phyloP scores from a whole-genome alignment of 2,797 vertebrate genomes.

The Eulemur coronatus region DNA sequence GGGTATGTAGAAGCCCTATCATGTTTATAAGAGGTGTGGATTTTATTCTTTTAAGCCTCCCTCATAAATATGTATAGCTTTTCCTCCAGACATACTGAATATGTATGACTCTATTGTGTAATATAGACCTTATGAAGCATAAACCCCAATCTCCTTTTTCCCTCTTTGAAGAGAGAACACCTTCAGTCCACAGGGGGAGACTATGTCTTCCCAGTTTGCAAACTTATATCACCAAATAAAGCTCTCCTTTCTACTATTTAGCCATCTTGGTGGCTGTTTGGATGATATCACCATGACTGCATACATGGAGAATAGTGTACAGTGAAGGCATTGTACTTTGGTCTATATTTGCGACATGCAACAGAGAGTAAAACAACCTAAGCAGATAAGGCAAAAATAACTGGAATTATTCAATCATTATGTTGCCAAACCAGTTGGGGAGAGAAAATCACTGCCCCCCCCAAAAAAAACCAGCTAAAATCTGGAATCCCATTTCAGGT shows the following conservation, averaged over 20 bases:
- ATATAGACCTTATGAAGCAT: neutral
- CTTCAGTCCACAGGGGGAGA: neutral
- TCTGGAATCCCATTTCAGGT: neutral
- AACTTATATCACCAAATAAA: neutral
- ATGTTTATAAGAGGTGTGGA: neutral
- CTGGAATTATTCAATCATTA: neutral
- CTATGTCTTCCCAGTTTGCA: neutral
- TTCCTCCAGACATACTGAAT: neutral
- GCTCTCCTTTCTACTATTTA: neutral
- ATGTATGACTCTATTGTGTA: neutral
- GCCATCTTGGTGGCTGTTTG: neutral
- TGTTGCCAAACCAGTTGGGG: neutral
- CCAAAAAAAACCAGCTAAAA: neutral
- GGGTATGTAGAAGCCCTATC: neutral
- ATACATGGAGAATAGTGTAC: neutral
- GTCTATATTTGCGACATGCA: neutral
- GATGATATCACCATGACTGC: neutral
- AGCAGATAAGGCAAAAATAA: slow-evolving; percentile 12
- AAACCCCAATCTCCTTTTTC: neutral
- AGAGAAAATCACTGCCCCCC: neutral
- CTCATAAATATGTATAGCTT: neutral
- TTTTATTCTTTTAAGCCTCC: neutral
- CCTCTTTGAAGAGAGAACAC: neutral
- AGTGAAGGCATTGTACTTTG: neutral
- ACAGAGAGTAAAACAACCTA: neutral